Evolutionary conservation across 1,140 invertebrate species (phyloP).

Genomic region (Drosophila grimshawi): DNA sequence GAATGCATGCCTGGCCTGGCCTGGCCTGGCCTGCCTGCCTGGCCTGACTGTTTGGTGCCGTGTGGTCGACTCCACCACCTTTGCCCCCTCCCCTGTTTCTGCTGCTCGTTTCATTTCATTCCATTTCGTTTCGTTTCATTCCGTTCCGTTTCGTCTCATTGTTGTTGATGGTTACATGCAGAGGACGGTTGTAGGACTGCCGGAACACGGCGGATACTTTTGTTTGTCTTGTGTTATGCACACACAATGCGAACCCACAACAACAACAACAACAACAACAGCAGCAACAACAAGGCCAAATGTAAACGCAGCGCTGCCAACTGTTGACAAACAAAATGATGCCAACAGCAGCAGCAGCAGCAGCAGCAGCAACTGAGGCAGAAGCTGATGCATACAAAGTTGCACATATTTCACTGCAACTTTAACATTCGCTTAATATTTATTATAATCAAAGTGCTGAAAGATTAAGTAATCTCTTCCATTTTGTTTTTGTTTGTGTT

Average conservation of each 20-base stretch:
- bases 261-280: constrained; percentile 18
- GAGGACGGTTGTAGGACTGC: constrained; percentile 28
- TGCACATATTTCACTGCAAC: neutral
- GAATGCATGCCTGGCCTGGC: neutral
- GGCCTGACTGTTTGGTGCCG: neutral
- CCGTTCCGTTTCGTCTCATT: neutral
- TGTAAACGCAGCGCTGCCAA: constrained; percentile 32
- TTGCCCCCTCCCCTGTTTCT: no score
- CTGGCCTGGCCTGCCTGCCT: neutral
- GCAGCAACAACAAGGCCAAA: constrained; percentile 25
- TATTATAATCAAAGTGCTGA: no score
- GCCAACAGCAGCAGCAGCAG: constrained; percentile 8
- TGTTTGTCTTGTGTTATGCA: constrained; percentile 39
- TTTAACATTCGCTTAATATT: no score
- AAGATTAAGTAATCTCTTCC: no score
- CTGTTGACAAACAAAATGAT: constrained; percentile 46
- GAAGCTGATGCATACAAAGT: neutral
- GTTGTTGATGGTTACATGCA: neutral
- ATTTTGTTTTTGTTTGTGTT: no score
- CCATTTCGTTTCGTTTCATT: neutral
- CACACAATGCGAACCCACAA: constrained; percentile 32
- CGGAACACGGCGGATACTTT: constrained; percentile 24
- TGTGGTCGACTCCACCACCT: neutral
- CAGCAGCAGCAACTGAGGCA: neutral
- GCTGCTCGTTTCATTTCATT: neutral